Conservation (phyloP, 2,888 invertebrate genomes). For the Amphipyra tragopoginis region DNA sequence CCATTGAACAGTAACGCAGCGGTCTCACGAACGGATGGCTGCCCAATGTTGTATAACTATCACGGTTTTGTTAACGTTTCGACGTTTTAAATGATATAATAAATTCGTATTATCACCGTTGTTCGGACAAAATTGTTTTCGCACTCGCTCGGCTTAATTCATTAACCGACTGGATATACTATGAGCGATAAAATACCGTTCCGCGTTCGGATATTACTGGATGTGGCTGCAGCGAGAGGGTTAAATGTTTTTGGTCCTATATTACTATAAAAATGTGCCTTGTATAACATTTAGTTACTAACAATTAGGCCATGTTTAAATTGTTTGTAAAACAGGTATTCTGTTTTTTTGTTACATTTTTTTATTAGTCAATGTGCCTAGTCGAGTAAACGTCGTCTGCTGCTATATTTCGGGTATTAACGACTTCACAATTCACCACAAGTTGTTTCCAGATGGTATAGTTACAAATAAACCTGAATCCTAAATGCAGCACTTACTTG, state of each 20-base stretch:
- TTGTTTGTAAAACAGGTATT: no score
- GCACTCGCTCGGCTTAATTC: constrained; percentile 78
- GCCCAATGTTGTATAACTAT: constrained; percentile 67
- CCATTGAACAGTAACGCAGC: constrained; percentile 38
- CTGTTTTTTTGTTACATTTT: no score
- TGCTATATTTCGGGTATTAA: constrained; percentile 3
- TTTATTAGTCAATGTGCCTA: no score
- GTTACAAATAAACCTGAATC: constrained; percentile 2
- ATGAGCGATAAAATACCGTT: constrained; percentile 67
- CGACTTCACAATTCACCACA: not conserved
- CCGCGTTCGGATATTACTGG: constrained; percentile 40
- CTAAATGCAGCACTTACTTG: constrained; percentile 19
- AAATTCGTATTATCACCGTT: constrained; percentile 84
- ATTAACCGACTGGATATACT: constrained; percentile 78
- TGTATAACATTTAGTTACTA: no score
- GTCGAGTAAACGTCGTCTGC: no score
- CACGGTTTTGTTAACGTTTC: constrained; percentile 77
- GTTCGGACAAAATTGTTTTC: constrained; percentile 84
- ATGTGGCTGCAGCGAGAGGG: constrained; percentile 28
- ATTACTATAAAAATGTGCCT: no score
- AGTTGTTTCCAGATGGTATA: not conserved
- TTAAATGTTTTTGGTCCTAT: constrained; percentile 9
- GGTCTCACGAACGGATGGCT: constrained; percentile 49
- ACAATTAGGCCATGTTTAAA: no score
- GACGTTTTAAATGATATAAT: constrained; percentile 86